A percentile compares a stretch with the other conserved stretches of the same genome.
These are phyloP conservation scores for Amblyopsis rosae DNA, from an alignment of 2,113 vertebrate species.

Conservation along the genomic window DNA sequence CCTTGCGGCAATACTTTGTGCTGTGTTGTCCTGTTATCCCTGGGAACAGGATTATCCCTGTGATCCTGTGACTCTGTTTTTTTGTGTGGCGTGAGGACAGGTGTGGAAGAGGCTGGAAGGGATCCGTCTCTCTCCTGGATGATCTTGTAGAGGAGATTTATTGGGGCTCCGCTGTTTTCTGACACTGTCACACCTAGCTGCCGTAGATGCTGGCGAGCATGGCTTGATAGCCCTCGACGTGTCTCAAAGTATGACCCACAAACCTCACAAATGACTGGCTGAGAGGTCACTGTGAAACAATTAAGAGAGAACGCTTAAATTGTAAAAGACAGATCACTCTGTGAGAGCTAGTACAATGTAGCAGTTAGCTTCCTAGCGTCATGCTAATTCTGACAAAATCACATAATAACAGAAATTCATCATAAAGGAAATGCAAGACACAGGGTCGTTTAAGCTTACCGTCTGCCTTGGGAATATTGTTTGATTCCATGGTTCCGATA, in stretches of 20 bases:
- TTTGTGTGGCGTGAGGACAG: not conserved
- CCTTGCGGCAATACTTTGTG: conserved; percentile 34
- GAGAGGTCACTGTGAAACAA: conserved; percentile 23
- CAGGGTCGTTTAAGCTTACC: too few relatives aligned
- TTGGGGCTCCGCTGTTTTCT: conserved; percentile 89
- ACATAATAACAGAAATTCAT: too few relatives aligned
- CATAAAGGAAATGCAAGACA: too few relatives aligned
- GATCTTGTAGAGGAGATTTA: conserved; percentile 87
- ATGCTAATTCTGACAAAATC: too few relatives aligned
- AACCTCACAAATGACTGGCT: conserved; percentile 81
- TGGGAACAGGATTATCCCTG: conserved; percentile 5
- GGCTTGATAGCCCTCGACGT: conserved; percentile 89
- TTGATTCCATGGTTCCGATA: conserved; percentile 44
- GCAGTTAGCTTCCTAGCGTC: too few relatives aligned
- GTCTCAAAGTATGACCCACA: conserved; percentile 90
- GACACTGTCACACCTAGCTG: conserved; percentile 88
- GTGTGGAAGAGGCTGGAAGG: conserved; percentile 25
- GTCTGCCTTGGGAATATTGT: conserved; percentile 30
- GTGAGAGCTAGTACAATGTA: not conserved
- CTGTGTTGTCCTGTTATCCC: conserved; percentile 14
- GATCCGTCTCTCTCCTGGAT: conserved; percentile 78
- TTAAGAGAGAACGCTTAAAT: conserved; percentile 11
- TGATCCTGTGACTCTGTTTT: conserved; percentile 22
- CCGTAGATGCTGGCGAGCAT: conserved; percentile 88
- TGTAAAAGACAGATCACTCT: not conserved